phyloP scores from a whole-genome alignment of 30 jellyfish, hydroid and myxozoan species.

The Mastigias papua region DNA sequence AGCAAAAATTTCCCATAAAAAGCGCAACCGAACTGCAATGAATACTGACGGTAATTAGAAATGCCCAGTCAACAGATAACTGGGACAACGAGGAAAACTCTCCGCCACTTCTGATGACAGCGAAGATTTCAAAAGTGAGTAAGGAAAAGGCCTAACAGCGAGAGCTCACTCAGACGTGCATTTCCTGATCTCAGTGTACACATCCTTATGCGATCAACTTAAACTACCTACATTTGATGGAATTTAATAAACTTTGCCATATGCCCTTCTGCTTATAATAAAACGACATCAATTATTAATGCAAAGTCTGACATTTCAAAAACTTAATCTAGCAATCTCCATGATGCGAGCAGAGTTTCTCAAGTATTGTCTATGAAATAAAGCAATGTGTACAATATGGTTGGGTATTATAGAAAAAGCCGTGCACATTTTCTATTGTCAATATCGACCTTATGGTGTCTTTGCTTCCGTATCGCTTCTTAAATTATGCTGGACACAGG shows the following conservation, averaged over 20 bases:
- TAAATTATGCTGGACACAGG: slow-evolving; percentile 2
- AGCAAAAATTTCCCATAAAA: neutral
- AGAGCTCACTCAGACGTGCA: slow-evolving; percentile 54
- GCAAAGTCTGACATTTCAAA: slow-evolving; percentile 76
- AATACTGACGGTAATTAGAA: neutral
- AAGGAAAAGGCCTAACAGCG: slow-evolving; percentile 80
- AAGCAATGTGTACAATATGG: slow-evolving; percentile 70
- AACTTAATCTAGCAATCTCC: slow-evolving; percentile 81
- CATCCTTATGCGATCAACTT: slow-evolving; percentile 76
- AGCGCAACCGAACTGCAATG: neutral
- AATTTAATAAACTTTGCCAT: slow-evolving; percentile 75
- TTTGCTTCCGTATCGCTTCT: slow-evolving; percentile 64
- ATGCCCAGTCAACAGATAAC: neutral
- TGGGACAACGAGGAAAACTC: neutral
- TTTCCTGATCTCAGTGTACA: slow-evolving; percentile 78
- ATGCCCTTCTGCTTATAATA: slow-evolving; percentile 84
- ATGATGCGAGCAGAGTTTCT: slow-evolving; percentile 62
- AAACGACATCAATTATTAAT: slow-evolving; percentile 54
- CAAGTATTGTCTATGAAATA: slow-evolving; percentile 46
- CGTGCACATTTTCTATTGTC: slow-evolving; percentile 55
- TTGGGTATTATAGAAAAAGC: slow-evolving; percentile 59
- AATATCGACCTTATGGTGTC: slow-evolving; percentile 33
- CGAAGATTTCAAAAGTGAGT: slow-evolving; percentile 7
- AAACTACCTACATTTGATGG: slow-evolving; percentile 75
- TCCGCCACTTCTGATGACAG: neutral